Percentiles rank a stretch among this genome's conserved stretches.
phyloP scores from a whole-genome alignment of 2,888 invertebrate species.

The Phymatocera aterrima region DNA sequence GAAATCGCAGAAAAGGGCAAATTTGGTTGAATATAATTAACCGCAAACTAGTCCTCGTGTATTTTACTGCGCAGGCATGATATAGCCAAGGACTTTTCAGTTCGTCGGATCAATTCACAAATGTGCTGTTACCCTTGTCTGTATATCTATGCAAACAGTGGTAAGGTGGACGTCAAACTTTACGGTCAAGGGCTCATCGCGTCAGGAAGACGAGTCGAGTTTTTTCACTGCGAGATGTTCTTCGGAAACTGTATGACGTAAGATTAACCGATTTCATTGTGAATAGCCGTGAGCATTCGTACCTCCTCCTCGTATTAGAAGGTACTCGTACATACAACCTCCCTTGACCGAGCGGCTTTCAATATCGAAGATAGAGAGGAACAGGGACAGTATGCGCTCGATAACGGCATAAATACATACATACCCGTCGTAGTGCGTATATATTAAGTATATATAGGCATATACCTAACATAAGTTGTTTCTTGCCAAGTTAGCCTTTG shows the following conservation, averaged over 20 bases:
- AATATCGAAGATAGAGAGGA: slow-evolving; percentile 20
- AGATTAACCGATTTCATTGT: neutral
- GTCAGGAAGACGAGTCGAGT: neutral
- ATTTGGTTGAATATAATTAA: neutral
- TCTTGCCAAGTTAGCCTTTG: slow-evolving; percentile 26
- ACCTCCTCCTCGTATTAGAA: neutral
- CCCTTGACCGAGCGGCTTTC: slow-evolving; percentile 28
- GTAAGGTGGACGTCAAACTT: no score
- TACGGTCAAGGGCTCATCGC: slow-evolving; percentile 7
- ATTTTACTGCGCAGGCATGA: no score
- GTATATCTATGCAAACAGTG: neutral
- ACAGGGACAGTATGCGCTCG: slow-evolving; percentile 1
- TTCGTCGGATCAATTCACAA: neutral
- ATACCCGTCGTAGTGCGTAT: no score
- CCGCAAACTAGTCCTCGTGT: neutral
- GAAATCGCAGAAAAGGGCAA: no score
- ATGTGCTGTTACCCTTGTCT: neutral
- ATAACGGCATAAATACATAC: slow-evolving; percentile 34
- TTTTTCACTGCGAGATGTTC: neutral
- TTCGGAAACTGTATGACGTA: neutral
- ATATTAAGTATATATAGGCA: no score
- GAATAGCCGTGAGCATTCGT: slow-evolving; percentile 17
- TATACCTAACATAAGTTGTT: no score
- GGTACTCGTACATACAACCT: slow-evolving; percentile 22
- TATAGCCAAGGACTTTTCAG: neutral